phyloP scores from a whole-genome alignment of 2,797 vertebrate genomes.

The Clarias laeviceps region DNA sequence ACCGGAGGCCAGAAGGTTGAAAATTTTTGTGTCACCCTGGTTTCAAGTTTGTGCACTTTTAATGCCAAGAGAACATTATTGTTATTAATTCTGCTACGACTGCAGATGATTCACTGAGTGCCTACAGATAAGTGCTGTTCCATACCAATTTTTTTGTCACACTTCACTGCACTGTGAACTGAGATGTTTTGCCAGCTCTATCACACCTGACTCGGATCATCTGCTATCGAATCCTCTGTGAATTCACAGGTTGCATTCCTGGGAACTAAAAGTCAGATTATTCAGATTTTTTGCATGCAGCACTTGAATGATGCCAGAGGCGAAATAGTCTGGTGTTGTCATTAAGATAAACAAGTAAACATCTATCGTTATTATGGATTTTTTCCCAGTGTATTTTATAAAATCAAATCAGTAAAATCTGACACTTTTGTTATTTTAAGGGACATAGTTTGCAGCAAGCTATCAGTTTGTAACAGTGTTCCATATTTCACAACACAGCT shows the following conservation, averaged over 20 bases:
- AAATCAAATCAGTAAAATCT: not conserved
- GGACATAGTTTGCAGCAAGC: not conserved
- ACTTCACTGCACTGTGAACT: constrained; percentile 12
- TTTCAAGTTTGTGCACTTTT: not conserved
- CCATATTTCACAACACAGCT: not conserved
- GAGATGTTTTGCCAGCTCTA: not conserved
- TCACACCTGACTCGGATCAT: not conserved
- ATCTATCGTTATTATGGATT: not conserved
- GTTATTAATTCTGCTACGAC: not conserved
- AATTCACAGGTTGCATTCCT: not conserved
- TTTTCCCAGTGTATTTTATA: not conserved
- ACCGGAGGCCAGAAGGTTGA: not conserved
- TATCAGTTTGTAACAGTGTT: not conserved
- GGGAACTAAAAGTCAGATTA: not conserved
- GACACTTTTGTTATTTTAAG: not conserved
- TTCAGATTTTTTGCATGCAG: constrained; percentile 7
- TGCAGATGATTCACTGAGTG: not conserved
- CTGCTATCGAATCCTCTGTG: not conserved
- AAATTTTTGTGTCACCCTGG: not conserved
- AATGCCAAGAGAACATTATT: not conserved
- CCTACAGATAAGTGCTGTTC: not conserved
- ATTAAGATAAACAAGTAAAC: not conserved
- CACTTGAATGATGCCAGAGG: not conserved
- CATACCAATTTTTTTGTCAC: not conserved
- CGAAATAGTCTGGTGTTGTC: not conserved